These are phyloP conservation scores for Malacosoma neustria DNA, from an alignment of 2,888 invertebrate species.

Conservation along the genomic window DNA sequence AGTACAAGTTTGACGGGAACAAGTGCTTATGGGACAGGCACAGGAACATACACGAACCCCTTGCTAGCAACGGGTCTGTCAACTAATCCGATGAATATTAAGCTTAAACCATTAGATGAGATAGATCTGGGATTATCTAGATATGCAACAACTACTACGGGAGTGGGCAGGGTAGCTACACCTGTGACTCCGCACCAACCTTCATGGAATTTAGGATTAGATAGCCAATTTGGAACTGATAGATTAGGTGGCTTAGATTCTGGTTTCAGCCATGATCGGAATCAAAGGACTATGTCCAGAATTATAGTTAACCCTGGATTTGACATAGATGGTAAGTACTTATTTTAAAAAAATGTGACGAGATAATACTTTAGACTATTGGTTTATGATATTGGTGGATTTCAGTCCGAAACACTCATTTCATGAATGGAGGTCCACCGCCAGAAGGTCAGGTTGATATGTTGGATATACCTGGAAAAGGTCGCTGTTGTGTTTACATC, in stretches of 20 bases:
- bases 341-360: too few relatives aligned
- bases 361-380: too few relatives aligned
- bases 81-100: slow-evolving; percentile 75
- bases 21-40: slow-evolving; percentile 47
- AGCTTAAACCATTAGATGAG: slow-evolving; percentile 83
- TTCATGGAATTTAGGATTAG: slow-evolving; percentile 75
- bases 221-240: slow-evolving; percentile 76
- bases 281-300: slow-evolving; percentile 70
- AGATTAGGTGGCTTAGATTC: slow-evolving; percentile 71
- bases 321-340: slow-evolving; percentile 66
- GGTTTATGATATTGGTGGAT: slow-evolving; percentile 11
- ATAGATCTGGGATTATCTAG: slow-evolving; percentile 79
- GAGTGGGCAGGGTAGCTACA: slow-evolving; percentile 72
- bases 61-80: slow-evolving; percentile 74
- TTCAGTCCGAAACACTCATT: slow-evolving; percentile 66
- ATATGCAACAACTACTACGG: slow-evolving; percentile 58
- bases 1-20: slow-evolving; percentile 56
- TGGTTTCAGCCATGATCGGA: slow-evolving; percentile 75
- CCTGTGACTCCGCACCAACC: slow-evolving; percentile 79
- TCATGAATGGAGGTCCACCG: slow-evolving; percentile 74
- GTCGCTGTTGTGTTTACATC: slow-evolving; percentile 93
- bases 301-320: slow-evolving; percentile 63
- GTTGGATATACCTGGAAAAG: slow-evolving; percentile 95
- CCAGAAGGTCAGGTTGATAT: slow-evolving; percentile 89
- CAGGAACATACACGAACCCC: slow-evolving; percentile 79